Evolutionary conservation across 2,888 invertebrate genomes (phyloP).

Genomic region (Agonopterix heracliana): DNA sequence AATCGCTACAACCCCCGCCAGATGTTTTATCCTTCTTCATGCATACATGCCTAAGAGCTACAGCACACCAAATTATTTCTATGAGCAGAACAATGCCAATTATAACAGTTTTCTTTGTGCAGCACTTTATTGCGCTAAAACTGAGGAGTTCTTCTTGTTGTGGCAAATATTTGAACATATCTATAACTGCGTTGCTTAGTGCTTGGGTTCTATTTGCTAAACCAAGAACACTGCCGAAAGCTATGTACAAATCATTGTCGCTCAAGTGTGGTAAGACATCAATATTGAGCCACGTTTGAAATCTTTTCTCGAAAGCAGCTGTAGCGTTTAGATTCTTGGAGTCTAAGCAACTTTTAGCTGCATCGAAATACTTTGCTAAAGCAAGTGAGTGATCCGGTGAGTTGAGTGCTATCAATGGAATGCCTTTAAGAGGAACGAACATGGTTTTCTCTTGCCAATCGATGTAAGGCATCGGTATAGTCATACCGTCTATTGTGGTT

Average conservation of each 20-base stretch:
- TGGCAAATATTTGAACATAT: neutral
- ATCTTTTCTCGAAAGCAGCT: constrained; percentile 63
- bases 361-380: constrained; percentile 75
- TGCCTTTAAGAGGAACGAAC: constrained; percentile 76
- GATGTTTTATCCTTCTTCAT: neutral
- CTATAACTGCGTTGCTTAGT: neutral
- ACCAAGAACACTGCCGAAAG: constrained; percentile 65
- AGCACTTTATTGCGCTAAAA: too few species aligned
- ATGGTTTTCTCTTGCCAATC: constrained; percentile 74
- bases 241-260: constrained; percentile 78
- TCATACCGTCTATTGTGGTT: constrained; percentile 32
- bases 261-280: constrained; percentile 69
- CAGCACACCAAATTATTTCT: constrained; percentile 54
- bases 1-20: neutral
- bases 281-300: constrained; percentile 72
- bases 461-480: constrained; percentile 76
- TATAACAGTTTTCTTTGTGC: constrained; percentile 38
- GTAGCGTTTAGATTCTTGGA: constrained; percentile 43
- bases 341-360: constrained; percentile 68
- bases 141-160: too few species aligned
- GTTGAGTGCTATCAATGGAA: constrained; percentile 34
- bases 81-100: constrained; percentile 39
- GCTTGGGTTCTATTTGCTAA: neutral
- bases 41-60: constrained; percentile 15
- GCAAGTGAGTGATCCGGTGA: constrained; percentile 41